These are phyloP conservation scores for Pseudeuparius sepicola DNA, from an alignment of 2,888 invertebrate genomes.

Conservation along the genomic window DNA sequence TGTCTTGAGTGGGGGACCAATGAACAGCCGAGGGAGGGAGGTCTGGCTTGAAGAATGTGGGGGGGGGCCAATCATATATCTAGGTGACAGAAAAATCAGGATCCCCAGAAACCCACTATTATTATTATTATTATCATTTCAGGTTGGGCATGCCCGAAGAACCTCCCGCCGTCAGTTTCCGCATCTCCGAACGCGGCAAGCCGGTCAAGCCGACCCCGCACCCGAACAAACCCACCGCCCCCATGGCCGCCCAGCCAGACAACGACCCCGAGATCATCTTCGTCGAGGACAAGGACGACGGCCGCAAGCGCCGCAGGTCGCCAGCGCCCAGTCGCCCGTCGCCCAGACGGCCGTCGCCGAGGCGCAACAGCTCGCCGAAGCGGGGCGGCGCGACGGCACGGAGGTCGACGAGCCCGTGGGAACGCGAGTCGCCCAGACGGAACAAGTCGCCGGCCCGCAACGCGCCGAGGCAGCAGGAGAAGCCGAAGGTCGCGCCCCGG, in stretches of 20 bases:
- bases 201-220: conserved; percentile 13
- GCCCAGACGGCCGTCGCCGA: no score
- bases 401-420: conserved; percentile 38
- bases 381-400: no score
- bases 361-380: no score
- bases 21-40: no score
- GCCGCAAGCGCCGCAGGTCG: no score
- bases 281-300: conserved; percentile 36
- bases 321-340: no score
- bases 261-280: conserved; percentile 32
- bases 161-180: conserved; percentile 36
- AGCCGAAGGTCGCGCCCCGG: no score
- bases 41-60: no score
- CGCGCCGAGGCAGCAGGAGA: background rate
- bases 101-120: no score
- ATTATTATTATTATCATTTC: conserved; percentile 17
- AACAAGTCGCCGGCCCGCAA: conserved; percentile 4
- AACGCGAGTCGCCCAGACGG: conserved; percentile 26
- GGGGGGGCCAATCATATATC: no score
- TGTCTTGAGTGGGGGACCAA: no score
- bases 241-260: conserved; percentile 34
- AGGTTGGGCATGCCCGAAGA: conserved; percentile 33
- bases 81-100: no score
- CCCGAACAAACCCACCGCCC: conserved; percentile 26
- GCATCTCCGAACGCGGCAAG: conserved; percentile 25